These are phyloP conservation scores for Lepidurus apus DNA, from an alignment of 1,140 invertebrate species.

Conservation along the genomic window DNA sequence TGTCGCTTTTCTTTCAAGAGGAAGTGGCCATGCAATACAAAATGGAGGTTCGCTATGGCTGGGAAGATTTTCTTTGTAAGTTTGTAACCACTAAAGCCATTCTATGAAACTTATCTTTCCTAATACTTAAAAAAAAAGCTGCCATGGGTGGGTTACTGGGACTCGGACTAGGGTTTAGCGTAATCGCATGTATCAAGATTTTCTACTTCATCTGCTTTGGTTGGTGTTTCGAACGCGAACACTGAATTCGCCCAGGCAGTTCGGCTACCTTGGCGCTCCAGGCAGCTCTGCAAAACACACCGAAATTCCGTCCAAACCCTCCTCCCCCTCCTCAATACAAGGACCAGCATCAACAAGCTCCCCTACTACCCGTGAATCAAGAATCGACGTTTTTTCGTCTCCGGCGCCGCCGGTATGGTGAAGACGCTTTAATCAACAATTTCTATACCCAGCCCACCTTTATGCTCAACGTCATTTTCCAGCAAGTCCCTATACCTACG, in stretches of 20 bases:
- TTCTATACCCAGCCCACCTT: neutral
- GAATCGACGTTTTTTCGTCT: neutral
- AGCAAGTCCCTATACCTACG: neutral
- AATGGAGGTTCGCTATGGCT: neutral
- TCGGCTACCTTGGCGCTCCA: neutral
- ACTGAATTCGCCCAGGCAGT: neutral
- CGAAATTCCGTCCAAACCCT: neutral
- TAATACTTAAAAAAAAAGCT: slow-evolving; percentile 7
- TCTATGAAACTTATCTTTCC: neutral
- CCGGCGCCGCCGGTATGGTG: neutral
- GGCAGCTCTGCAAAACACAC: neutral
- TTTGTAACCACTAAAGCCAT: neutral
- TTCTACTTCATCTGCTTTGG: slow-evolving; percentile 32
- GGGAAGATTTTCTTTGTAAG: neutral
- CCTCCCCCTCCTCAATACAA: neutral
- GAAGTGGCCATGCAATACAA: neutral
- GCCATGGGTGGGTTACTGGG: slow-evolving; percentile 32
- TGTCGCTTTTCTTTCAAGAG: neutral
- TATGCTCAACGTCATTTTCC: neutral
- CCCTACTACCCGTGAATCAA: neutral
- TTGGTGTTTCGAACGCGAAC: slow-evolving; percentile 23
- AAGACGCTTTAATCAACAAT: neutral
- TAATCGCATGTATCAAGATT: slow-evolving; percentile 30
- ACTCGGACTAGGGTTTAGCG: slow-evolving; percentile 30
- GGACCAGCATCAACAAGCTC: neutral